phyloP scores from a whole-genome alignment of 2,113 vertebrate genomes.

The Rhynchomys soricoides region DNA sequence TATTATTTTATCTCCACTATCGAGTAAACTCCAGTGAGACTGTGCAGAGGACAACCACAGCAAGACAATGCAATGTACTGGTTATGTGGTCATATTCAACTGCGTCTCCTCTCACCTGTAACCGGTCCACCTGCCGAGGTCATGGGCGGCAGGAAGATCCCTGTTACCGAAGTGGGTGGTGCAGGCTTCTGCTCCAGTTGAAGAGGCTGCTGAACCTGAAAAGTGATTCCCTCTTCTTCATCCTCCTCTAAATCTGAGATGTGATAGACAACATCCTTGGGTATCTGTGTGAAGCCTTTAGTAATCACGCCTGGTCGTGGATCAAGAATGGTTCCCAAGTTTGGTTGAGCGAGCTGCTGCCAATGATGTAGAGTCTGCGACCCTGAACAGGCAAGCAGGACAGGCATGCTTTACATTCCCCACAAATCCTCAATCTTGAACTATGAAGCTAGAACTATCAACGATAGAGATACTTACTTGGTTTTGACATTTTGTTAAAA shows the following conservation, averaged over 20 bases:
- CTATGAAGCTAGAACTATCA: conserved; percentile 5
- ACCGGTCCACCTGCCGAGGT: conserved; percentile 80
- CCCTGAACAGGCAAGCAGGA: conserved; percentile 84
- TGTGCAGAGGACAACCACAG: neutral
- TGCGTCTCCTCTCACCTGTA: conserved; percentile 82
- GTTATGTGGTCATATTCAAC: neutral
- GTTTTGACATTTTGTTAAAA: conserved; percentile 36
- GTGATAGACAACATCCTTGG: conserved; percentile 89
- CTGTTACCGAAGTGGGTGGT: conserved; percentile 70
- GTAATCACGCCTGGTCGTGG: conserved; percentile 97
- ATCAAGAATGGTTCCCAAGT: conserved; percentile 96
- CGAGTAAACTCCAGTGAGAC: neutral
- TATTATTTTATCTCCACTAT: neutral
- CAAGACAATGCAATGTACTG: neutral
- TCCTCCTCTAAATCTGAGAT: conserved; percentile 97
- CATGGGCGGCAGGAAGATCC: conserved; percentile 86
- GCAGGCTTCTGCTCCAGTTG: conserved; percentile 83
- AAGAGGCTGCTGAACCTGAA: conserved; percentile 88
- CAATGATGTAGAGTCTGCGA: conserved; percentile 98
- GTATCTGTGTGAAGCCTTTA: conserved; percentile 93
- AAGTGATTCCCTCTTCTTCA: conserved; percentile 92
- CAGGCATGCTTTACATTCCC: neutral
- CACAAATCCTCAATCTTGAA: neutral
- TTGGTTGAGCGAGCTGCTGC: conserved; percentile 97
- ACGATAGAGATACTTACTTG: conserved; percentile 5